phyloP scores from a whole-genome alignment of 2,888 invertebrate species.

The Epiblema foenella region DNA sequence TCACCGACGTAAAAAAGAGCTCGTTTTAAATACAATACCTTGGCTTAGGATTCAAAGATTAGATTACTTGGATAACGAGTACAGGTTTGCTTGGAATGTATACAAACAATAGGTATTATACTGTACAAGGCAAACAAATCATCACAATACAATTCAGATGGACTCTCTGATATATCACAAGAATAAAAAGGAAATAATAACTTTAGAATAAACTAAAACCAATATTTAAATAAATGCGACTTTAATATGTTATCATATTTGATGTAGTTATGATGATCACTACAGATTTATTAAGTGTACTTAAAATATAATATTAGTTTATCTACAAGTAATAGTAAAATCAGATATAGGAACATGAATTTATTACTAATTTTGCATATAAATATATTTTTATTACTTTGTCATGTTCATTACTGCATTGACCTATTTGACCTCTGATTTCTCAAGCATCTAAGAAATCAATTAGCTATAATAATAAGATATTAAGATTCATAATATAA shows the following conservation, averaged over 20 bases:
- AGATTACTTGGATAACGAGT: constrained; percentile 30
- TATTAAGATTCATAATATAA: not conserved
- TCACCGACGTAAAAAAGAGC: constrained; percentile 50
- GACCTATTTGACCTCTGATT: not conserved
- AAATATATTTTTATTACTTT: not conserved
- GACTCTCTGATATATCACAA: not conserved
- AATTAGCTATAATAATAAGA: not conserved
- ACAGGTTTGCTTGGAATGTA: constrained; percentile 16
- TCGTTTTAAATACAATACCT: constrained; percentile 40
- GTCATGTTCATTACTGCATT: not conserved
- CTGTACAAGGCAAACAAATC: not conserved
- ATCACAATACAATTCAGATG: not conserved
- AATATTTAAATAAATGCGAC: not conserved
- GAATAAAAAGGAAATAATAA: too few relatives aligned
- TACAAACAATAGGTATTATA: constrained; percentile 13
- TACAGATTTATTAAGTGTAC: too few relatives aligned
- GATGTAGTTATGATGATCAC: too few relatives aligned
- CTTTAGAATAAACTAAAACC: too few relatives aligned
- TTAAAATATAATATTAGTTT: too few relatives aligned
- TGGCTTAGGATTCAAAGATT: constrained; percentile 28
- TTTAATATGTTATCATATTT: too few relatives aligned
- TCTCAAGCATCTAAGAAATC: not conserved
- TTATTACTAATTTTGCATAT: not conserved
- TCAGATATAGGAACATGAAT: too few relatives aligned
- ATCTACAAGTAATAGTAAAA: too few relatives aligned